Conservation (phyloP, 1,140 invertebrate genomes). For the Cyclargus thomasi region DNA sequence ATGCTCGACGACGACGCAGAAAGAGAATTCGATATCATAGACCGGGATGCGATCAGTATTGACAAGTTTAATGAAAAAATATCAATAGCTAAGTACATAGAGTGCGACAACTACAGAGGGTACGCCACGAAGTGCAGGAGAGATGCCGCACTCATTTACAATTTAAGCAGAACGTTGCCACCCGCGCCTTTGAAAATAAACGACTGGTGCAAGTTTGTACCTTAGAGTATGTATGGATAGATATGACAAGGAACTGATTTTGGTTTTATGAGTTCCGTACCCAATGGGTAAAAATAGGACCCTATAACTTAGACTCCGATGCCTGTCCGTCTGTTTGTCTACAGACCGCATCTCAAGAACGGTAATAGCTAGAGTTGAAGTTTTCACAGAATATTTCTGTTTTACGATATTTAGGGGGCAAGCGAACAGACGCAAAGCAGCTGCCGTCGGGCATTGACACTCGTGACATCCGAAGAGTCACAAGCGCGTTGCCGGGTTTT, state of each 20-base stretch:
- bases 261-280: no score
- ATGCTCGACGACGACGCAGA: not conserved
- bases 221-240: not conserved
- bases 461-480: no score
- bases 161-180: not conserved
- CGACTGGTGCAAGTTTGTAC: conserved; percentile 10
- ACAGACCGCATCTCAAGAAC: no score
- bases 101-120: not conserved
- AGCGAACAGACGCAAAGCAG: no score
- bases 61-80: conserved; percentile 9
- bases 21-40: not conserved
- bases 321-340: no score
- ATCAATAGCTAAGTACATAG: not conserved
- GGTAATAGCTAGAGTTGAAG: no score
- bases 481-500: no score
- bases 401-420: no score
- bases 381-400: no score
- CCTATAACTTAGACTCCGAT: no score
- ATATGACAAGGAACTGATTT: not conserved
- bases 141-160: not conserved
- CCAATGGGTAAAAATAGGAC: no score
- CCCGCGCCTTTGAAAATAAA: conserved; percentile 2
- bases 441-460: no score
- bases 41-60: not conserved
- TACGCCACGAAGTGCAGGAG: not conserved